Evolutionary conservation across 2,797 vertebrate species (phyloP).

Genomic region (Myotis findleyi): DNA sequence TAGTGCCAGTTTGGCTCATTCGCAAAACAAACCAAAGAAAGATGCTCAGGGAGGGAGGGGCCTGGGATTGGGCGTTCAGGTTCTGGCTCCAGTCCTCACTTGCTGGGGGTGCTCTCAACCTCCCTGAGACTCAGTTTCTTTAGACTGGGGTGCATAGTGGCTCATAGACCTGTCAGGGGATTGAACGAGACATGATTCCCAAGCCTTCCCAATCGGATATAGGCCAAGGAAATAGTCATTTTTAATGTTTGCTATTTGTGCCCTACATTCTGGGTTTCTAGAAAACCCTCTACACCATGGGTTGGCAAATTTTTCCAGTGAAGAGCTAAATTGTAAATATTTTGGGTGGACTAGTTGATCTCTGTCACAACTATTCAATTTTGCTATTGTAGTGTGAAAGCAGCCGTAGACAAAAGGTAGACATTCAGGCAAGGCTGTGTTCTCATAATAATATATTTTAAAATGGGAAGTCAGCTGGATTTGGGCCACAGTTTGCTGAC

Average conservation of each 20-base stretch:
- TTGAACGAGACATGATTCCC: background rate
- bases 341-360: background rate
- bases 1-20: background rate
- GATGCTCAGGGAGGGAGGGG: background rate
- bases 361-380: background rate
- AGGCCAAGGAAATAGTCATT: background rate
- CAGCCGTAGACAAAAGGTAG: background rate
- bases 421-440: background rate
- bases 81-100: background rate
- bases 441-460: background rate
- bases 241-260: background rate
- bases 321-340: background rate
- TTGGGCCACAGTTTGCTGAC: background rate
- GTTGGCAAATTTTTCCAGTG: background rate
- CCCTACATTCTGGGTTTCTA: background rate
- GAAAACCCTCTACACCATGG: background rate
- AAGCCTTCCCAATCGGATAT: background rate
- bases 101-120: too few species aligned
- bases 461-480: background rate
- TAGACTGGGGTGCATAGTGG: background rate
- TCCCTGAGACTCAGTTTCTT: background rate
- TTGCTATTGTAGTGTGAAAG: background rate
- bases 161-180: accelerated
- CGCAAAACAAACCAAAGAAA: background rate
- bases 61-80: background rate